Evolutionary conservation across 2,888 invertebrate species (phyloP), one percentile per base, ranked within the genome.

Genomic region (Synergus gifuensis): DNA sequence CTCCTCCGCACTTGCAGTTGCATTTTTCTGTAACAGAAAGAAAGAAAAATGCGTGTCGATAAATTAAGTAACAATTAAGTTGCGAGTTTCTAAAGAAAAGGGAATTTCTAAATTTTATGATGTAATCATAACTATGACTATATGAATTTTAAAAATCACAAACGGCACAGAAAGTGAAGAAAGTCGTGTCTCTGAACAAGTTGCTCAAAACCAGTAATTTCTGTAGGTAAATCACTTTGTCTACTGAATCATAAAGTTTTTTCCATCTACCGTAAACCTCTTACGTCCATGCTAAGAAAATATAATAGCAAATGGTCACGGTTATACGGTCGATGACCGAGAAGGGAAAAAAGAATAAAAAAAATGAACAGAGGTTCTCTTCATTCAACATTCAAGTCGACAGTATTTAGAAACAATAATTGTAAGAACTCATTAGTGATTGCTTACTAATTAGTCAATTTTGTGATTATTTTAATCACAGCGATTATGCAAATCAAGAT

Each of bases 21-120:
- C 91, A 91, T 66, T 89, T 89, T 14, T 88, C 91, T 91, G 87
- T 46, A 88, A 89, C 9, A 83, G 54, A 63, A 80, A 78, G 62
- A 62, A 78, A 67, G 14, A 22, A 4, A 81, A 66, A 76, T 28
- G 3, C 28, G 28, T 76, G 40, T 78, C 77, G 58, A 73, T 40
- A 64, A 76, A n/a, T 40, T 36, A 73, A 28, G 14, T 18, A 77
- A 18, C 7, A 44, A 63, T n/a, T n/a, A 22, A 22, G 12, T 28
- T 28, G 12, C 22, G 2, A 63, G 12, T 28, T 12, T 28, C 28
- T 63, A 36, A 36, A 36, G 36, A 36, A 36, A 36, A 36, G 36
- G 36, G 5, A 36, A 36, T 1, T 44, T 16, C 3, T 44, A 18
- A 18, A 67, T 22, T 5, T 63, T 9, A 18, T 40, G 9, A 63